phyloP scores from a whole-genome alignment of 2,888 invertebrate species.

The Pyrgus malvae region DNA sequence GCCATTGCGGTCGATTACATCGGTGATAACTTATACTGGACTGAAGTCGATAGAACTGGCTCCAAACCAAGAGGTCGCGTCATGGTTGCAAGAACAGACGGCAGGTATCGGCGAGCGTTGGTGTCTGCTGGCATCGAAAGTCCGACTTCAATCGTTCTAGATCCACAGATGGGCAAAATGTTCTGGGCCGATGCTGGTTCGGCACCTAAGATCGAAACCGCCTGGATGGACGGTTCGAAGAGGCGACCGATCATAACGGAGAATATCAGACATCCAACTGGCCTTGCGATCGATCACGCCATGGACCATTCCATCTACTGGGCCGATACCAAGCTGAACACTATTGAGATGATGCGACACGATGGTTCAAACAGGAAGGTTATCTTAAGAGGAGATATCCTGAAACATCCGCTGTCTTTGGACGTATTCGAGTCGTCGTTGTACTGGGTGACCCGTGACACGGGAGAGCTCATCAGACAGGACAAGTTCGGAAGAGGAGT shows the following conservation, averaged over 20 bases:
- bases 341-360: slow-evolving; percentile 91
- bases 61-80: slow-evolving; percentile 89
- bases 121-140: slow-evolving; percentile 90
- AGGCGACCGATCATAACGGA: slow-evolving; percentile 91
- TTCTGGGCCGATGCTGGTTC: slow-evolving; percentile 97
- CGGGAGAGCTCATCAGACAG: slow-evolving; percentile 92
- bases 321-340: slow-evolving; percentile 96
- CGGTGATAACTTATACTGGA: slow-evolving; percentile 96
- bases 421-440: slow-evolving; percentile 97
- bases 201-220: slow-evolving; percentile 94
- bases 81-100: slow-evolving; percentile 94
- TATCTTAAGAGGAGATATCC: slow-evolving; percentile 86
- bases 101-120: slow-evolving; percentile 91
- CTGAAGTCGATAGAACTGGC: slow-evolving; percentile 90
- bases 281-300: slow-evolving; percentile 93
- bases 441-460: slow-evolving; percentile 96
- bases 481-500: slow-evolving; percentile 99
- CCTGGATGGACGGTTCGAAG: slow-evolving; percentile 98
- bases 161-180: slow-evolving; percentile 92
- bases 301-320: slow-evolving; percentile 96
- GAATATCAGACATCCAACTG: slow-evolving; percentile 92
- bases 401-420: slow-evolving; percentile 91
- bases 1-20: slow-evolving; percentile 97
- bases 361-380: slow-evolving; percentile 90
- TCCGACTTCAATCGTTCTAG: slow-evolving; percentile 94